Conservation (phyloP, 2,797 vertebrate species). For the Halcyon badia region DNA sequence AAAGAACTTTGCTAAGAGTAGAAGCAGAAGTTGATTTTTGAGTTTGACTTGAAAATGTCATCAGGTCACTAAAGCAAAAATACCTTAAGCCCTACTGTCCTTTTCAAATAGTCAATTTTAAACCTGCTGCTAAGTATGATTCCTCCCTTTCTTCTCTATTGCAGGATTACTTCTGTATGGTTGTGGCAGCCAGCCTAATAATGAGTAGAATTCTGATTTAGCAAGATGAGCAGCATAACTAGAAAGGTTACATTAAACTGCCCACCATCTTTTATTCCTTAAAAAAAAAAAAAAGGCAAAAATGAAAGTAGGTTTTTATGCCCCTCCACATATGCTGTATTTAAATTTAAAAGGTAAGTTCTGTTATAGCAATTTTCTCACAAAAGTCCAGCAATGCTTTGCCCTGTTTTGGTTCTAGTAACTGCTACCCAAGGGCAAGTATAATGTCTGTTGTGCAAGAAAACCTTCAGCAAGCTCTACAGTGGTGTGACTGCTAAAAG, state of each 20-base stretch:
- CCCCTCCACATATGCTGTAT: not conserved
- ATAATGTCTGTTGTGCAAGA: not conserved
- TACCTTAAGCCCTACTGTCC: not conserved
- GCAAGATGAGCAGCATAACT: not conserved
- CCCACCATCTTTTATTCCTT: not conserved
- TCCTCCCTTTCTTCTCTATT: not conserved
- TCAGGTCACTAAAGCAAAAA: not conserved
- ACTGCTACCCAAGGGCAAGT: not conserved
- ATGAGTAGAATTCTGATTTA: not conserved
- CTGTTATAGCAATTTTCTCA: not conserved
- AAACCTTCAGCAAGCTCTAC: not conserved
- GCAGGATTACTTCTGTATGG: not conserved
- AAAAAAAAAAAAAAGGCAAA: not conserved
- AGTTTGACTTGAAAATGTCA: not conserved
- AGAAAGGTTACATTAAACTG: not conserved
- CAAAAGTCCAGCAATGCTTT: not conserved
- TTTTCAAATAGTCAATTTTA: not conserved
- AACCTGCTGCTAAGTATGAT: not conserved
- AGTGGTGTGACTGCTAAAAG: not conserved
- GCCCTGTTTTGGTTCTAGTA: not conserved
- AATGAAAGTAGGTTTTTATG: not conserved
- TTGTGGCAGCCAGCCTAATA: slow-evolving; percentile 1
- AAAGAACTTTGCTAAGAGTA: not conserved
- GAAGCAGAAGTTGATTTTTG: not conserved
- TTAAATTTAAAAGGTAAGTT: not conserved